Evolutionary conservation across 2,888 invertebrate genomes (phyloP).

Genomic region (Apotomis betuletana): DNA sequence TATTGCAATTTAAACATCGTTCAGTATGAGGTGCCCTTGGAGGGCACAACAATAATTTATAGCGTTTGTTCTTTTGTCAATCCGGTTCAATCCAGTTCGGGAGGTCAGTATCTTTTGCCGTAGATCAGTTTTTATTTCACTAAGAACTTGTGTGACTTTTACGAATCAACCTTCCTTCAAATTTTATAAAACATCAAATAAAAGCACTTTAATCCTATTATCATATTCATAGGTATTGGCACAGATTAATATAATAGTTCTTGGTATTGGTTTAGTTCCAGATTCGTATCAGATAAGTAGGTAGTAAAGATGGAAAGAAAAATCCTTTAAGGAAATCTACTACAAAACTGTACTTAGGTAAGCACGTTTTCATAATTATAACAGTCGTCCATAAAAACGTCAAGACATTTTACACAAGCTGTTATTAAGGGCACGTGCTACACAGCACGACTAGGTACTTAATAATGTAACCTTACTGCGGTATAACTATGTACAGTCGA

Average conservation of each 20-base stretch:
- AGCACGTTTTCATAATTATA: background rate
- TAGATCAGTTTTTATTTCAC: conserved; percentile 22
- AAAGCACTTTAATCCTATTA: too few species aligned
- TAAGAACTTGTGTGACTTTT: background rate
- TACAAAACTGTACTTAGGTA: background rate
- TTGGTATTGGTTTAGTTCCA: too few species aligned
- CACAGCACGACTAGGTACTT: background rate
- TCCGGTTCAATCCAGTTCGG: conserved; percentile 28
- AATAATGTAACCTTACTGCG: background rate
- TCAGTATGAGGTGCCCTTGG: conserved; percentile 21
- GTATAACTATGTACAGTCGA: background rate
- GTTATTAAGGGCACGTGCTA: background rate
- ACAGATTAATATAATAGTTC: too few species aligned
- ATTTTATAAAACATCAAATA: too few species aligned
- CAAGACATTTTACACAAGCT: background rate
- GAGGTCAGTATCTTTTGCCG: conserved; percentile 12
- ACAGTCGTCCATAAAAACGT: background rate
- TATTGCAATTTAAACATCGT: conserved; percentile 9
- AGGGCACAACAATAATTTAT: conserved; percentile 29
- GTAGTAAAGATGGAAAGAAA: too few species aligned
- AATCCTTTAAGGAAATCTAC: too few species aligned
- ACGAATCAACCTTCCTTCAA: background rate
- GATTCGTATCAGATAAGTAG: too few species aligned
- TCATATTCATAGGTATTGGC: too few species aligned
- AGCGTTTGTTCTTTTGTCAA: conserved; percentile 13